phyloP scores from a whole-genome alignment of 2,888 invertebrate genomes.

The Lithophane leautieri region DNA sequence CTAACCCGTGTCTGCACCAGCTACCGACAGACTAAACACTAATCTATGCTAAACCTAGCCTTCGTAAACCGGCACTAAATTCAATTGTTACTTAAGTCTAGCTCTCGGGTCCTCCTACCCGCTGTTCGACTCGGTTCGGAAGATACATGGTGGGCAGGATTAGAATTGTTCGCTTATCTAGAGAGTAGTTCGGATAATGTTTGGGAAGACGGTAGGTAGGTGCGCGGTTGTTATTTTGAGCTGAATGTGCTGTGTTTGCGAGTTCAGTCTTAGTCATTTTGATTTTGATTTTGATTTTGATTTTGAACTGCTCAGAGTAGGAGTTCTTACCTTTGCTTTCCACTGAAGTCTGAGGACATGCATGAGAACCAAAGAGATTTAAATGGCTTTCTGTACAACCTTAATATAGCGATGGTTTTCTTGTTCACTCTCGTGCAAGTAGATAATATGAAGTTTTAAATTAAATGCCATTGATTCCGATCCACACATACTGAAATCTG shows the following conservation, averaged over 20 bases:
- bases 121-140: constrained; percentile 44
- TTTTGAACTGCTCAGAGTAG: no score
- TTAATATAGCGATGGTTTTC: no score
- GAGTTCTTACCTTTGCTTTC: not conserved
- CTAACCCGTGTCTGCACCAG: constrained; percentile 24
- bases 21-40: constrained; percentile 21
- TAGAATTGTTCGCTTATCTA: constrained; percentile 38
- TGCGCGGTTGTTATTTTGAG: not conserved
- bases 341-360: not conserved
- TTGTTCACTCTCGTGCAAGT: not conserved
- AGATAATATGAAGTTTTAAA: not conserved
- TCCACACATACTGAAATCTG: not conserved
- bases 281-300: no score
- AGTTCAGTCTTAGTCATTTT: not conserved
- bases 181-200: constrained; percentile 40
- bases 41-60: constrained; percentile 42
- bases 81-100: constrained; percentile 43
- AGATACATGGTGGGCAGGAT: constrained; percentile 48
- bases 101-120: constrained; percentile 49
- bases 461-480: not conserved
- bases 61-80: constrained; percentile 58
- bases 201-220: constrained; percentile 19
- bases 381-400: no score
- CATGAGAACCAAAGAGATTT: no score
- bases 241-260: not conserved